Percentiles rank a stretch among this genome's conserved stretches.
Evolutionary conservation across 2,888 invertebrate genomes (phyloP).

Genomic region (Phlogophora meticulosa): DNA sequence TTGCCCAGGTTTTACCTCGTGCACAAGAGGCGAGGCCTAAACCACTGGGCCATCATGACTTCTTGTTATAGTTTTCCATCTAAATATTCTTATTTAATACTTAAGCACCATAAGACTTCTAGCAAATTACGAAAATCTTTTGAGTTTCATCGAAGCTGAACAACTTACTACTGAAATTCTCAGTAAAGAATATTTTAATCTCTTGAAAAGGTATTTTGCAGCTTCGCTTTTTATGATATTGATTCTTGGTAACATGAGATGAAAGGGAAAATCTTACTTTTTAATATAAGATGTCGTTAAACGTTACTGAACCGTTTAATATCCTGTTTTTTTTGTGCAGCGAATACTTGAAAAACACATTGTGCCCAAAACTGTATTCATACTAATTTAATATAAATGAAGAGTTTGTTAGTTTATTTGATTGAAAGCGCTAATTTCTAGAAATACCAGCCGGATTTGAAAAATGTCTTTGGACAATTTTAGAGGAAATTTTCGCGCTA

Average conservation of each 20-base stretch:
- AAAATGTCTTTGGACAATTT: too few relatives aligned
- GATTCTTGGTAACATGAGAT: conserved; percentile 2
- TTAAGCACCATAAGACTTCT: not conserved
- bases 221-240: not conserved
- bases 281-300: not conserved
- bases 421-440: too few relatives aligned
- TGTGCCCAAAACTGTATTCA: not conserved
- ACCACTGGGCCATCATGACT: too few relatives aligned
- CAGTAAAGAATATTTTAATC: not conserved
- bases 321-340: too few relatives aligned
- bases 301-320: not conserved
- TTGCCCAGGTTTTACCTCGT: too few relatives aligned
- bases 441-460: too few relatives aligned
- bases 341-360: not conserved
- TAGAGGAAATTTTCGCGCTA: too few relatives aligned
- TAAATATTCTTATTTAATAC: too few relatives aligned
- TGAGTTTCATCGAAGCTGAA: not conserved
- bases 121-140: not conserved
- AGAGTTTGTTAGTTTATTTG: too few relatives aligned
- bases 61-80: not conserved
- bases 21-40: too few relatives aligned
- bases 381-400: too few relatives aligned
- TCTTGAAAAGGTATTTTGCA: not conserved
- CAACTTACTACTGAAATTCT: not conserved
- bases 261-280: not conserved